phyloP scores from a whole-genome alignment of 2,797 vertebrate species.

The Danio jaintianensis region DNA sequence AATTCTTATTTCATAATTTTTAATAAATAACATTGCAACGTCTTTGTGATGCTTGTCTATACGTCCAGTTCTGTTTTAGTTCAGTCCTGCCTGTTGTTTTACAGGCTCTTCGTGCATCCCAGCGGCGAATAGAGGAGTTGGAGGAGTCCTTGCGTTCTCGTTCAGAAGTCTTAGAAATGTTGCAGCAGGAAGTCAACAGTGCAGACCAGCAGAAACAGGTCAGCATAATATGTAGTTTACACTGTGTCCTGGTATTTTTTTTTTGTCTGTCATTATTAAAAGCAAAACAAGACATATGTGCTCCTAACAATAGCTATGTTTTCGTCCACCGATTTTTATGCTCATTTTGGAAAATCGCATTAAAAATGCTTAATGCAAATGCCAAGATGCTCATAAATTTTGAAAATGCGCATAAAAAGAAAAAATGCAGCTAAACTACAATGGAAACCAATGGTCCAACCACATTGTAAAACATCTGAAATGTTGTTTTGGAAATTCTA shows the following conservation, averaged over 20 bases:
- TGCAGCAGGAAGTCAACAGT: constrained; percentile 86
- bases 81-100: constrained; percentile 47
- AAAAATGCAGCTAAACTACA: too few species aligned
- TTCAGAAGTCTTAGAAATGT: constrained; percentile 86
- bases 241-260: background rate
- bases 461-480: too few species aligned
- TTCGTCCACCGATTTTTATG: too few species aligned
- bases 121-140: constrained; percentile 85
- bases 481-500: too few species aligned
- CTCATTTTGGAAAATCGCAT: too few species aligned
- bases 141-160: constrained; percentile 83
- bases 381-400: too few species aligned
- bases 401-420: too few species aligned
- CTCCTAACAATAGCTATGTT: background rate
- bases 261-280: background rate
- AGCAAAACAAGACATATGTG: background rate
- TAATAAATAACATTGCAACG: background rate
- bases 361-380: too few species aligned
- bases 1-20: background rate
- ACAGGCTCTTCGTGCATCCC: constrained; percentile 80
- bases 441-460: too few species aligned
- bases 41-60: background rate
- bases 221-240: background rate
- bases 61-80: background rate
- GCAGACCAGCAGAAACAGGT: constrained; percentile 92